Percentiles rank a stretch among this genome's conserved stretches.
phyloP scores from a whole-genome alignment of 2,888 invertebrate species.

The Patella caerulea region DNA sequence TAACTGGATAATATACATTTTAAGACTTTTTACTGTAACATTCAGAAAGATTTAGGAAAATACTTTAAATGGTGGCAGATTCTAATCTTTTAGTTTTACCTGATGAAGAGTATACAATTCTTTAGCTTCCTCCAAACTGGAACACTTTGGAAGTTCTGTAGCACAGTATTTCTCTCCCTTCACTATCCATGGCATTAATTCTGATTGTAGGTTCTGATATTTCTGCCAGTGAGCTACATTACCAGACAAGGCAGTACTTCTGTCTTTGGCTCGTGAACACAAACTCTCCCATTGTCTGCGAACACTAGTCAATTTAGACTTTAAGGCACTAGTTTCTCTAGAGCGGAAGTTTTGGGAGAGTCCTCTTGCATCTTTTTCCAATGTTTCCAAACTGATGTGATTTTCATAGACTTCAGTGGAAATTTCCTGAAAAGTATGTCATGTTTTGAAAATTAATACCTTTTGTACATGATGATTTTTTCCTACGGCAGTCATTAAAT shows the following conservation, averaged over 20 bases:
- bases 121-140: slow-evolving; percentile 83
- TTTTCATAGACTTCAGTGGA: slow-evolving; percentile 85
- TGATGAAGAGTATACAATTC: slow-evolving; percentile 75
- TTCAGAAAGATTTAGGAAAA: not conserved
- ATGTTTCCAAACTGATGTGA: slow-evolving; percentile 79
- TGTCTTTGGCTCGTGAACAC: slow-evolving; percentile 83
- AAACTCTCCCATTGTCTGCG: slow-evolving; percentile 84
- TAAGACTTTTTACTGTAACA: not conserved
- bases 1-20: not conserved
- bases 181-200: slow-evolving; percentile 90
- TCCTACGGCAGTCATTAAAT: not conserved
- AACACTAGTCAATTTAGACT: slow-evolving; percentile 82
- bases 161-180: slow-evolving; percentile 87
- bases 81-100: slow-evolving; percentile 66
- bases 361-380: slow-evolving; percentile 84
- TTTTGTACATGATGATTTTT: not conserved
- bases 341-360: slow-evolving; percentile 75
- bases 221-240: slow-evolving; percentile 88
- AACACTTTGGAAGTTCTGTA: slow-evolving; percentile 81
- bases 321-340: slow-evolving; percentile 81
- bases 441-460: not conserved
- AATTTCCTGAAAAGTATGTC: slow-evolving; percentile 74
- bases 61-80: too few relatives aligned
- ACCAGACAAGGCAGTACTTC: slow-evolving; percentile 81
- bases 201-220: slow-evolving; percentile 82